Evolutionary conservation across 1,140 invertebrate species (phyloP), one percentile per base, ranked within the genome.

Genomic region (Fragariocoptes setiger): DNA sequence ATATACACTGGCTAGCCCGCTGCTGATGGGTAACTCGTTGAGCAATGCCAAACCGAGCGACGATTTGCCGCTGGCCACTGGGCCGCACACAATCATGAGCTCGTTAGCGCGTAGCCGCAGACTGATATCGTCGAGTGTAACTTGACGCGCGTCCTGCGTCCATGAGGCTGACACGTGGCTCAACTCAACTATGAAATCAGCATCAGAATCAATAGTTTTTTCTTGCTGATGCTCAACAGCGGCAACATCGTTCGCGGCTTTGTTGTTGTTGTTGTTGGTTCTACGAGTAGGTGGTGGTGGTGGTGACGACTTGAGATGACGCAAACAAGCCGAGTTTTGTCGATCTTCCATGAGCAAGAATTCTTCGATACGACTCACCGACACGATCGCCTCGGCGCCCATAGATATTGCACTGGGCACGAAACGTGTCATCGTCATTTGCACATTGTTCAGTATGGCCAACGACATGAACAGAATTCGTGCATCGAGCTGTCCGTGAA

Each of bases 21-120:
- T 56, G 3, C 53, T 56, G 0, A 72, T 48, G 2, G 73, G 70
- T 22, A 86, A 52, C 57, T 92, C 83, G 39, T 68, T 62, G 3
- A 90, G 60, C 40, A 88, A 63, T 2, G 69, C 64, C 52, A 85
- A 72, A 14, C 88, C 58, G 2, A 88, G 54, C 18, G 78, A 82
- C 1, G 67, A 70, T 51, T 74, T 76, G 8, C 72, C 72, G 50
- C 62, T 59, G 14, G 69, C 71, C 8, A 73, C 68, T 13, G 56
- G 50, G 2, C 72, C 72, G 50, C 69, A 71, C 18, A 75, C 59
- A 19, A 68, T 71, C 42, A 72, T 53, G 17, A 72, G 47, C 45
- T 62, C 59, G 8, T 31, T 31, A n/a, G 25, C 8, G 8, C n/a
- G 8, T 8, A 31, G 25, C 25, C 25, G 17, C 8, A 31, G n/a